Conservation (phyloP, 2,888 invertebrate species). For the Archips xylosteana region DNA sequence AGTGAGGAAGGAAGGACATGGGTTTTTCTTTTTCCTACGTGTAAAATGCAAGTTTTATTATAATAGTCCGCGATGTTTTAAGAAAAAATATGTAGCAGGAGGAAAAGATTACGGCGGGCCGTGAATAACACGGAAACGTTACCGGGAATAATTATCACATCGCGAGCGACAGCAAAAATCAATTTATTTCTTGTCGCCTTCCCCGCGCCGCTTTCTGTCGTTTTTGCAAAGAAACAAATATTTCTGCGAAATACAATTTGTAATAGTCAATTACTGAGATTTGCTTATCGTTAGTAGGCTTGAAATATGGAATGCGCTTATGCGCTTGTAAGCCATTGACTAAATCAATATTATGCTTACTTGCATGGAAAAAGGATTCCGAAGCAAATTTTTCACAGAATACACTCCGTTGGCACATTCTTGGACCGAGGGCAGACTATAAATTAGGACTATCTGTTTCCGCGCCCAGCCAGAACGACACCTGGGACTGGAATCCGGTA, state of each 20-base stretch:
- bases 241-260: slow-evolving; percentile 57
- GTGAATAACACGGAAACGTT: slow-evolving; percentile 55
- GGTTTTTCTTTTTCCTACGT: background rate
- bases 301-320: slow-evolving; percentile 36
- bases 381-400: slow-evolving; percentile 34
- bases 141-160: slow-evolving; percentile 63
- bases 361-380: slow-evolving; percentile 15
- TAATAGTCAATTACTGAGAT: slow-evolving; percentile 57
- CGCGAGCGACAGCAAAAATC: slow-evolving; percentile 74
- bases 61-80: background rate
- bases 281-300: slow-evolving; percentile 49
- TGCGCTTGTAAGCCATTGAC: slow-evolving; percentile 19
- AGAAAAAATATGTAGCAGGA: background rate
- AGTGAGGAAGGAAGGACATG: slow-evolving; percentile 1
- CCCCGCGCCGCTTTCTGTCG: slow-evolving; percentile 48
- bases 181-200: slow-evolving; percentile 69
- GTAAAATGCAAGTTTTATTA: background rate
- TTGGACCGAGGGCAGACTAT: slow-evolving; percentile 37
- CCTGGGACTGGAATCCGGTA: slow-evolving; percentile 38
- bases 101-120: background rate
- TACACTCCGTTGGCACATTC: slow-evolving; percentile 28
- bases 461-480: slow-evolving; percentile 34
- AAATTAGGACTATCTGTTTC: slow-evolving; percentile 42
- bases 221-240: slow-evolving; percentile 62
- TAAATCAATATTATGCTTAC: slow-evolving; percentile 31